Conservation (phyloP, 2,797 vertebrate genomes). For the Crocidura indochinensis region DNA sequence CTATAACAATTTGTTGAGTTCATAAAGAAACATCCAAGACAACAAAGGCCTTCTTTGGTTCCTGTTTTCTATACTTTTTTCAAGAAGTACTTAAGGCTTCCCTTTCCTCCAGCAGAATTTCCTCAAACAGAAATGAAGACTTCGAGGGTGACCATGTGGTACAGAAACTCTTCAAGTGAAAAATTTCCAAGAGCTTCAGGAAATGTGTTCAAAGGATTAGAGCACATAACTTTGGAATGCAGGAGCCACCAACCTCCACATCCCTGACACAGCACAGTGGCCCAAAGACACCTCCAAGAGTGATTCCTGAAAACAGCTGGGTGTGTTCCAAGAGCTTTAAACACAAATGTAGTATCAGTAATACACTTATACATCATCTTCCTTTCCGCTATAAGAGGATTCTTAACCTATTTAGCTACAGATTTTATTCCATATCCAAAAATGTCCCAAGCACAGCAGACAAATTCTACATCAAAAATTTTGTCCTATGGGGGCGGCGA, state of each 20-base stretch:
- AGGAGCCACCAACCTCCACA: too few relatives aligned
- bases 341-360: constrained; percentile 7
- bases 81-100: constrained; percentile 42
- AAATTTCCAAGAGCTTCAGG: constrained; percentile 44
- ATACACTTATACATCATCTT: constrained; percentile 6
- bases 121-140: constrained; percentile 45
- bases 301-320: too few relatives aligned
- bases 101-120: not conserved
- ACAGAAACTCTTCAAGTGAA: constrained; percentile 45
- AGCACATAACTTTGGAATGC: too few relatives aligned
- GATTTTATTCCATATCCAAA: constrained; percentile 58
- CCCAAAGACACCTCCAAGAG: too few relatives aligned
- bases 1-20: constrained; percentile 41
- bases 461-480: constrained; percentile 45
- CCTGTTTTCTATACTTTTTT: not conserved
- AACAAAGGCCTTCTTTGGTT: not conserved
- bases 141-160: not conserved
- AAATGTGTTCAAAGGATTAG: too few relatives aligned
- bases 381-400: constrained; percentile 28
- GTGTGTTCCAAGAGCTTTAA: not conserved
- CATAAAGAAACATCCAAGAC: constrained; percentile 56
- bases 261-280: too few relatives aligned
- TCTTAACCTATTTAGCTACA: constrained; percentile 48
- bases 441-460: constrained; percentile 20
- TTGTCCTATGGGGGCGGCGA: too few relatives aligned